Evolutionary conservation across 1,140 invertebrate species (phyloP).

Genomic region (Drosophila chauvacae): DNA sequence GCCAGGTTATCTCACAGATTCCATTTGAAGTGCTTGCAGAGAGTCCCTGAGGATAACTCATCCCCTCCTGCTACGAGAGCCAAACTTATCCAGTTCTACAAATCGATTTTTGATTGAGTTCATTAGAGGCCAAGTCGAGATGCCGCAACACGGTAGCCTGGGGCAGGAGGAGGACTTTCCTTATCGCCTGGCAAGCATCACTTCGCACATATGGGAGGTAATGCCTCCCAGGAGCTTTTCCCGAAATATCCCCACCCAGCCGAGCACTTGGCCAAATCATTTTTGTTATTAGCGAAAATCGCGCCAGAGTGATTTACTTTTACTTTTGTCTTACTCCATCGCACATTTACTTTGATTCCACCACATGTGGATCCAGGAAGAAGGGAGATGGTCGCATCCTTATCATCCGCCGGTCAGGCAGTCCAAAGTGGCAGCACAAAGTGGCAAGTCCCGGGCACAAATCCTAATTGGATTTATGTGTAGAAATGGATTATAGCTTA

Average conservation of each 20-base stretch:
- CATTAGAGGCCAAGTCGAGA: conserved; percentile 68
- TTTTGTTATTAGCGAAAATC: conserved; percentile 83
- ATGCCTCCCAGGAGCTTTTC: conserved; percentile 71
- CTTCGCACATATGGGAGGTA: conserved; percentile 45
- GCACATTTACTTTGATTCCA: conserved; percentile 65
- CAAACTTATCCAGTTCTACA: conserved; percentile 58
- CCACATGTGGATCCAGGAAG: conserved; percentile 28
- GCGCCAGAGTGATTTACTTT: conserved; percentile 81
- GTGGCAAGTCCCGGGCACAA: conserved; percentile 62
- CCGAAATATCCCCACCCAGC: neutral
- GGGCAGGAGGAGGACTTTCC: conserved; percentile 10
- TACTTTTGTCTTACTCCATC: conserved; percentile 68
- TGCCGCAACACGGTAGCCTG: conserved; percentile 39
- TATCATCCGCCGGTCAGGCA: conserved; percentile 64
- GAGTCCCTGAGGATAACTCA: conserved; percentile 11
- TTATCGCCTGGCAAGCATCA: conserved; percentile 58
- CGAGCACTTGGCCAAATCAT: conserved; percentile 70
- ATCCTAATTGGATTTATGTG: conserved; percentile 84
- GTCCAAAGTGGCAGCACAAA: conserved; percentile 31
- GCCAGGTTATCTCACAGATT: conserved; percentile 79
- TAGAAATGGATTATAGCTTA: conserved; percentile 79
- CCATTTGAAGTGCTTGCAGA: conserved; percentile 68
- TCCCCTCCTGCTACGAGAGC: neutral
- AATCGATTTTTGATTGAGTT: conserved; percentile 85
- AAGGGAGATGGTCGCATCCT: conserved; percentile 13